Evolutionary conservation across 2,113 vertebrate species (phyloP).

Genomic region (Athene cunicularia): DNA sequence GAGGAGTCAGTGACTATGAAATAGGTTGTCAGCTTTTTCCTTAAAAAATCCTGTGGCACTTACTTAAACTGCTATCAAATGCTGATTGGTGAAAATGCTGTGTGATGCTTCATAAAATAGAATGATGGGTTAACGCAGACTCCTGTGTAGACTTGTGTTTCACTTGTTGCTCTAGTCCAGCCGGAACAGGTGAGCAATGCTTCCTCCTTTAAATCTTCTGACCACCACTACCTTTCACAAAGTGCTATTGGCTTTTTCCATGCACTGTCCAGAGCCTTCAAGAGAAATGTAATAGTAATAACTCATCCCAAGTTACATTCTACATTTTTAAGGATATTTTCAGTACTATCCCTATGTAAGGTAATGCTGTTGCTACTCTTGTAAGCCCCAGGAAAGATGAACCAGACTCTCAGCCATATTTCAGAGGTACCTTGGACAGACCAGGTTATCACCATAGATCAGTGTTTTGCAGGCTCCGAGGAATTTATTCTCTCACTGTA

Average conservation of each 20-base stretch:
- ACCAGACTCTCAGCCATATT: background rate
- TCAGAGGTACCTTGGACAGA: background rate
- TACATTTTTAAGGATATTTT: background rate
- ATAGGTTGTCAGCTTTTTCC: constrained; percentile 25
- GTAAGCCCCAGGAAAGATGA: background rate
- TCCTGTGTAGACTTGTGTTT: constrained; percentile 26
- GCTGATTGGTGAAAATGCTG: constrained; percentile 41
- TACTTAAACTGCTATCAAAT: constrained; percentile 44
- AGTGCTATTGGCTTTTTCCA: background rate
- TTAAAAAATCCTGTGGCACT: background rate
- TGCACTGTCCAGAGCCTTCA: background rate
- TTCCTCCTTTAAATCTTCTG: background rate
- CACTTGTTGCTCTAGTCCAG: background rate
- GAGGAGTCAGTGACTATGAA: constrained; percentile 64
- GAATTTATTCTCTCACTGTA: background rate
- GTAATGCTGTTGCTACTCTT: background rate
- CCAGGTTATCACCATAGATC: background rate
- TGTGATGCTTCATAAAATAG: constrained; percentile 60
- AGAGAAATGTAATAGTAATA: background rate
- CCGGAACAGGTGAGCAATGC: background rate
- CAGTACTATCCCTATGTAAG: background rate
- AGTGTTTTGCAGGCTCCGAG: background rate
- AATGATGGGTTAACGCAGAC: constrained; percentile 54
- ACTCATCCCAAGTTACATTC: background rate
- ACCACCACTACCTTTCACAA: background rate